A percentile compares a stretch with the other conserved stretches of the same genome.
phyloP scores from a whole-genome alignment of 2,797 vertebrate genomes.

The Rallus crepitans region DNA sequence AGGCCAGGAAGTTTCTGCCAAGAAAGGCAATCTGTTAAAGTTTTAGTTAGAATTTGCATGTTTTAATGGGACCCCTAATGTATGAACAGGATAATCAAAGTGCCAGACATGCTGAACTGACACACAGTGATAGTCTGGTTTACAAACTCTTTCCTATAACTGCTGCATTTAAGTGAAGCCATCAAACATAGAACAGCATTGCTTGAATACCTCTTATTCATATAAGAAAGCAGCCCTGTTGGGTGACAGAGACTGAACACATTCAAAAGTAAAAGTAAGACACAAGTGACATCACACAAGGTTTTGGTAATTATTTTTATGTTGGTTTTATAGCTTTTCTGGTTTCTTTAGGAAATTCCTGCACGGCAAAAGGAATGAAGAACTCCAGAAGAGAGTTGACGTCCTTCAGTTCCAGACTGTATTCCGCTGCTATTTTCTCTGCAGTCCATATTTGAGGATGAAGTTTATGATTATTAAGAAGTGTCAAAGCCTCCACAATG shows the following conservation, averaged over 20 bases:
- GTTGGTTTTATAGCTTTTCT: slow-evolving; percentile 80
- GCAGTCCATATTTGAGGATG: slow-evolving; percentile 87
- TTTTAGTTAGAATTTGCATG: neutral
- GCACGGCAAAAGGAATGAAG: slow-evolving; percentile 88
- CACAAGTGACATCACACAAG: neutral
- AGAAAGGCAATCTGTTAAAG: neutral
- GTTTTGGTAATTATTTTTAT: slow-evolving; percentile 68
- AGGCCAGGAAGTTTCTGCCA: neutral
- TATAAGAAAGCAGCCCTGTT: neutral
- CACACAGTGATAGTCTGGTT: neutral
- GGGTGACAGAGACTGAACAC: neutral
- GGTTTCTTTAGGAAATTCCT: slow-evolving; percentile 78
- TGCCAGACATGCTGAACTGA: neutral
- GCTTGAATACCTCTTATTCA: neutral
- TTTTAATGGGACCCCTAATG: neutral
- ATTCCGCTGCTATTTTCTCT: slow-evolving; percentile 90
- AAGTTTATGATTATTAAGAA: slow-evolving; percentile 87
- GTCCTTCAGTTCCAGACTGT: slow-evolving; percentile 86
- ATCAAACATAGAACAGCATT: neutral
- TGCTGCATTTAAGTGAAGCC: neutral
- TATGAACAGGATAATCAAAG: neutral
- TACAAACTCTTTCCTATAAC: neutral
- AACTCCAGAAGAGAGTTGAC: slow-evolving; percentile 85
- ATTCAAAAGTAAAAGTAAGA: slow-evolving; percentile 19
- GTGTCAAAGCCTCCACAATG: slow-evolving; percentile 86